Evolutionary conservation across 1,140 invertebrate genomes (phyloP), one percentile per base, ranked within the genome.

Genomic region (Drosophila tropicalis): DNA sequence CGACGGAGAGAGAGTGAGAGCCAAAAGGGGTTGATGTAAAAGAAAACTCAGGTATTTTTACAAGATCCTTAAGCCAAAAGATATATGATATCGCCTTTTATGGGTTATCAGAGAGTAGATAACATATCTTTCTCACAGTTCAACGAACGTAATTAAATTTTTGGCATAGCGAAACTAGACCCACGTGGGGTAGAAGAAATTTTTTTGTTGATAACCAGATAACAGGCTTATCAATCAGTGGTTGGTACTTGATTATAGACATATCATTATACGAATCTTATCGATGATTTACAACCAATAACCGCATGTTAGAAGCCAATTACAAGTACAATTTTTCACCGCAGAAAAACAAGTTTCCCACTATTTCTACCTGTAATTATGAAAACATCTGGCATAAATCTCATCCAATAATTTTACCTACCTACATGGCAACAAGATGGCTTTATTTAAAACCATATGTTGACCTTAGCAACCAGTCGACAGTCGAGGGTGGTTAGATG

Each of bases 381-480:
- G 9, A 67, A 29, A 29, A 87, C 79, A 86, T 86, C 72, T 87
- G 82, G 70, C 71, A 7, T 22, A 58, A 87, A 70, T 82, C 79
- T 32, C 72, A 81, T 44, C 36, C 54, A 64, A 67, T 32, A 25
- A 67, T 68, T 34, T 62, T 25, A 25, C n/a, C 2, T 36, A 25
- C 34, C 39, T 66, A 34, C 58, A 17, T 25, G 32, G 60, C 44
- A 51, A 51, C 44, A 22, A 51, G 44, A 51, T 51, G 44, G 7
- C 44, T 17, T 47, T 47, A 47, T 47, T 47, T 19, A 29, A 17
- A 71, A 5, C 25, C 58, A 72, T 72, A 66, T 68, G 55, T 62
- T 62, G 32, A 32, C 61, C 69, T 9, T 76, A 36, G 55, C 57
- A 63, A 72, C 65, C 57, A 47, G 19, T 10, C 25, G 13, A 40